Conservation (phyloP, 2,797 vertebrate species). For the Synanceia verrucosa region DNA sequence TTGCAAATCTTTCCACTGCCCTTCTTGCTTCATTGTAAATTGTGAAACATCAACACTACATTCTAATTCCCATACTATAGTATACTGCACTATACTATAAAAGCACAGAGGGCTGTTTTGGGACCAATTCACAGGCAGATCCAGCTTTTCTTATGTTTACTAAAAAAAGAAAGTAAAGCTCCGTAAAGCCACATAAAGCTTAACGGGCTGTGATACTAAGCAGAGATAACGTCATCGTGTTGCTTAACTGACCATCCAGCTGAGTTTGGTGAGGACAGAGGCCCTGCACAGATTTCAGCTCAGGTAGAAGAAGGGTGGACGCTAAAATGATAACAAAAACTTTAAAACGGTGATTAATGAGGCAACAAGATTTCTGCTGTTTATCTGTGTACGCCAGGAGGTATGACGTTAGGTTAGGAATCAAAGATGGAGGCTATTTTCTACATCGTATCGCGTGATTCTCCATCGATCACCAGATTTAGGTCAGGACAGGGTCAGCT, state of each 20-base stretch:
- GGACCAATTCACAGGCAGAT: slow-evolving; percentile 15
- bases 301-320: slow-evolving; percentile 14
- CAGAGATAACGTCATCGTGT: slow-evolving; percentile 74
- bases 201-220: slow-evolving; percentile 59
- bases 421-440: slow-evolving; percentile 1
- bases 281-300: slow-evolving; percentile 40
- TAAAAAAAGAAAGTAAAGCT: slow-evolving; percentile 36
- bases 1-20: not conserved
- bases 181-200: slow-evolving; percentile 58
- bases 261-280: slow-evolving; percentile 52
- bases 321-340: not conserved
- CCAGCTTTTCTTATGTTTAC: slow-evolving; percentile 39
- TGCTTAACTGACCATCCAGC: slow-evolving; percentile 69
- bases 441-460: slow-evolving; percentile 1
- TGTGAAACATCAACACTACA: slow-evolving; percentile 1
- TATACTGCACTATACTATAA: not conserved
- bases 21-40: not conserved
- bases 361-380: not conserved
- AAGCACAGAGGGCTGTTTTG: not conserved
- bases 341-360: not conserved
- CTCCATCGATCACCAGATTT: slow-evolving; percentile 46
- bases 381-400: not conserved
- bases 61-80: slow-evolving; percentile 5
- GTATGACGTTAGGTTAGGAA: not conserved
- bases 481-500: slow-evolving; percentile 68